Evolutionary conservation across 2,888 invertebrate species (phyloP).

Genomic region (Scelioninae gen. 2): DNA sequence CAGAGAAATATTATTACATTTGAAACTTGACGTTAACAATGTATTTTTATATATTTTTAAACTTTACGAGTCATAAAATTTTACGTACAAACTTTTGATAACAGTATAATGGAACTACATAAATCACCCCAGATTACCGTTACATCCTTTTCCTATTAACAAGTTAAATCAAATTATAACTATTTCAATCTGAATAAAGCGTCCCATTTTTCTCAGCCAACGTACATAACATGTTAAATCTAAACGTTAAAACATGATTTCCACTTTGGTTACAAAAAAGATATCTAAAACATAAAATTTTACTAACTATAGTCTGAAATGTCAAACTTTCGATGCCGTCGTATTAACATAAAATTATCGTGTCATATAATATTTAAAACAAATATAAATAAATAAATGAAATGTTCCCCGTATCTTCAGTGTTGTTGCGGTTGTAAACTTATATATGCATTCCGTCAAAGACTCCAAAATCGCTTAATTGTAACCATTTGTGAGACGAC

Average conservation of each 20-base stretch:
- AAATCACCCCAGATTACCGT: background rate
- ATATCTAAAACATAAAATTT: slow-evolving; percentile 21
- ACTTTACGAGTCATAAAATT: too few relatives aligned
- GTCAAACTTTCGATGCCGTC: slow-evolving; percentile 11
- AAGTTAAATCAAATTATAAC: background rate
- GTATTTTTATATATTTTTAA: too few relatives aligned
- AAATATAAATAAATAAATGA: background rate
- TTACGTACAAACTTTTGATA: too few relatives aligned
- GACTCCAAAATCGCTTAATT: background rate
- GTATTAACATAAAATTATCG: slow-evolving; percentile 10
- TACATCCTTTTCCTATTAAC: background rate
- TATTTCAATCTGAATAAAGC: slow-evolving; percentile 1
- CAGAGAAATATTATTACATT: too few relatives aligned
- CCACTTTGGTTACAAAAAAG: background rate
- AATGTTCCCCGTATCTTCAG: too few relatives aligned
- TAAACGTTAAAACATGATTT: slow-evolving; percentile 18
- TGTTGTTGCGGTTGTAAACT: background rate
- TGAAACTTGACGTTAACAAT: too few relatives aligned
- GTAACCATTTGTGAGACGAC: background rate
- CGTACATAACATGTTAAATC: slow-evolving; percentile 7
- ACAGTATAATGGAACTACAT: background rate
- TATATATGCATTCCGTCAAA: background rate
- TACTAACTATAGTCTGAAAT: slow-evolving; percentile 16
- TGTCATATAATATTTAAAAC: slow-evolving; percentile 2
- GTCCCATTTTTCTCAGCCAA: background rate